These are phyloP conservation scores for Borostomias antarcticus DNA, from an alignment of 2,797 vertebrate species.

Conservation along the genomic window DNA sequence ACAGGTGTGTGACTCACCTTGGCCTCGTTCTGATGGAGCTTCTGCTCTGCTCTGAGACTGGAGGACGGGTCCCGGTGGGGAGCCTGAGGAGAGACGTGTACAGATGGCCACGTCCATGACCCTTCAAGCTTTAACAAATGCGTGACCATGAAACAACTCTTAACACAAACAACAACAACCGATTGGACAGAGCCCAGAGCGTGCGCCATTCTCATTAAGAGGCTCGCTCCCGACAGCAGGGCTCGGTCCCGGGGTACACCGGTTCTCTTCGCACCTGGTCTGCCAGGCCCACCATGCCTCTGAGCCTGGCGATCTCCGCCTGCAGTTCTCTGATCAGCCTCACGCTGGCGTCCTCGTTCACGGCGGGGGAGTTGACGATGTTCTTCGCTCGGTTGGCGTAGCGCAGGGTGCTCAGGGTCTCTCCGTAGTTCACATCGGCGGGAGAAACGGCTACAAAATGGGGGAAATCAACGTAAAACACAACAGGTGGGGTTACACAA, in stretches of 20 bases:
- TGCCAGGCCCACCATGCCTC: constrained; percentile 85
- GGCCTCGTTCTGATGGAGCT: constrained; percentile 90
- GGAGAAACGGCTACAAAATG: constrained; percentile 91
- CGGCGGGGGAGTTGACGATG: constrained; percentile 93
- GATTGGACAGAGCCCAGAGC: too few species aligned
- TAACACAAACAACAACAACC: neutral
- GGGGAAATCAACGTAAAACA: constrained; percentile 4
- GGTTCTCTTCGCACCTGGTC: constrained; percentile 91
- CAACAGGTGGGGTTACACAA: constrained; percentile 4
- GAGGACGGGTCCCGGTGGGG: constrained; percentile 81
- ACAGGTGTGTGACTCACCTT: constrained; percentile 75
- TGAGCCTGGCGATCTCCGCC: constrained; percentile 88
- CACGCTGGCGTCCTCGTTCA: constrained; percentile 90
- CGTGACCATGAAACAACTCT: neutral
- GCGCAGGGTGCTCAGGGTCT: constrained; percentile 93
- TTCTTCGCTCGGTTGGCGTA: constrained; percentile 95
- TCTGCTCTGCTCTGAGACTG: constrained; percentile 85
- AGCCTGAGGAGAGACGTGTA: constrained; percentile 73
- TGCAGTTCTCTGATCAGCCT: constrained; percentile 88
- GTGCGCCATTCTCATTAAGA: neutral
- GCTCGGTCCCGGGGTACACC: too few species aligned
- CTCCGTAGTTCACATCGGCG: constrained; percentile 91
- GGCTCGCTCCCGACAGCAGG: neutral
- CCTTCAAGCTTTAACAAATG: neutral
- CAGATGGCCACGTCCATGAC: constrained; percentile 32